phyloP scores from a whole-genome alignment of 2,888 invertebrate genomes.

The Dryobotodes eremita region DNA sequence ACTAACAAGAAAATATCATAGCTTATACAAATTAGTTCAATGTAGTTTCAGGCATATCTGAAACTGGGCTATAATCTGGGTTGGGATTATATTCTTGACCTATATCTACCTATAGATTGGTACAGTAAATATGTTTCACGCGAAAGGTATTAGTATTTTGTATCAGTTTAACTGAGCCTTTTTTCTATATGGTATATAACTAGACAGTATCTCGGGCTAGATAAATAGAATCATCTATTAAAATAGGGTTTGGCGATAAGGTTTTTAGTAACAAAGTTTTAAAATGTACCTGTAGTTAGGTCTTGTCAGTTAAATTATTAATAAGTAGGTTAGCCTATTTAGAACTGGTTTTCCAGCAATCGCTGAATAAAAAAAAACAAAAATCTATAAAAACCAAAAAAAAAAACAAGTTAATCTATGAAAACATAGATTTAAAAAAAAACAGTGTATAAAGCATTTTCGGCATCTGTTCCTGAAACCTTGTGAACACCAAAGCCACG shows the following conservation, averaged over 20 bases:
- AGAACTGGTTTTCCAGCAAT: background rate
- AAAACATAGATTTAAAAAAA: background rate
- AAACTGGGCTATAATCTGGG: background rate
- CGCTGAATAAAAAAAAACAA: too few relatives aligned
- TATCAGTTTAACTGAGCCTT: background rate
- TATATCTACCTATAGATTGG: too few relatives aligned
- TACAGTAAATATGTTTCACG: background rate
- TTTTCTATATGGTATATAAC: background rate
- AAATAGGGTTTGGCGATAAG: background rate
- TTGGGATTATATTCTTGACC: background rate
- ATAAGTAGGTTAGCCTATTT: background rate
- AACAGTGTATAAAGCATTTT: background rate
- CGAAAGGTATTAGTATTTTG: background rate
- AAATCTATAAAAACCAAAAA: too few relatives aligned
- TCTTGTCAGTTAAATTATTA: background rate
- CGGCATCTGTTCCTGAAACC: background rate
- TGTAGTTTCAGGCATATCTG: background rate
- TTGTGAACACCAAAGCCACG: background rate
- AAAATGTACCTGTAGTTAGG: background rate
- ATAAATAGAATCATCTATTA: conserved; percentile 1
- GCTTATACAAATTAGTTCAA: background rate
- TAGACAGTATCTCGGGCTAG: background rate
- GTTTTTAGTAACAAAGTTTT: conserved; percentile 1
- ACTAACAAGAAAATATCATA: background rate
- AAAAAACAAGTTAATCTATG: too few relatives aligned